Percentiles rank a stretch among this genome's conserved stretches.
Conservation (phyloP, 2,797 vertebrate species). For the Cichlasoma orientale region DNA sequence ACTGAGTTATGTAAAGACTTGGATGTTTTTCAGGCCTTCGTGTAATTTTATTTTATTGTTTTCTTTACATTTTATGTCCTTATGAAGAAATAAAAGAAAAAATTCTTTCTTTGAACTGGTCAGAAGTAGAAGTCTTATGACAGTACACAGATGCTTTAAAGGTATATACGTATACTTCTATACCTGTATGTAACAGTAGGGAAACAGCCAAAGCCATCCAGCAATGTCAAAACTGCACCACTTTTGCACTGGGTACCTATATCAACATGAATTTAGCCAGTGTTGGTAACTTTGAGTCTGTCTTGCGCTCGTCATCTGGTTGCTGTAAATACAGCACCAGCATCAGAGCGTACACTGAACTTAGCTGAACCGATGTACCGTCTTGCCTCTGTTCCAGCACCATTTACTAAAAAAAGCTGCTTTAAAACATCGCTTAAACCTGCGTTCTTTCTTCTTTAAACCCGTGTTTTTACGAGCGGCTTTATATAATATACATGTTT, state of each 20-base stretch:
- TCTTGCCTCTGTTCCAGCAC: not conserved
- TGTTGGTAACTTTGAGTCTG: not conserved
- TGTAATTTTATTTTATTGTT: too few species aligned
- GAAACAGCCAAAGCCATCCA: too few species aligned
- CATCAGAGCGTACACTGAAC: not conserved
- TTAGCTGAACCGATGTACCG: not conserved
- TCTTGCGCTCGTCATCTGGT: not conserved
- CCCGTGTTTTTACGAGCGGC: not conserved
- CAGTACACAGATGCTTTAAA: too few species aligned
- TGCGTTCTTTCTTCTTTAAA: not conserved
- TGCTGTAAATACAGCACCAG: not conserved
- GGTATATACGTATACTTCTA: too few species aligned
- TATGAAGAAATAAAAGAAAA: not conserved
- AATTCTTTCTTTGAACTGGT: too few species aligned
- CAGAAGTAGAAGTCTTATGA: too few species aligned
- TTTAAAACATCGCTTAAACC: not conserved
- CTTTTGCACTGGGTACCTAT: not conserved
- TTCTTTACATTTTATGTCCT: too few species aligned
- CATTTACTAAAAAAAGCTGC: not conserved
- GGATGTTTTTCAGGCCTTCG: not conserved
- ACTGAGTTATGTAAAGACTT: not conserved
- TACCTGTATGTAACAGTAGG: fast-evolving
- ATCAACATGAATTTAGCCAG: not conserved
- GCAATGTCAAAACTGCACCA: not conserved
- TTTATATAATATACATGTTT: not conserved